Evolutionary conservation across 2,888 invertebrate species (phyloP).

Genomic region (Ormyrus rosae): DNA sequence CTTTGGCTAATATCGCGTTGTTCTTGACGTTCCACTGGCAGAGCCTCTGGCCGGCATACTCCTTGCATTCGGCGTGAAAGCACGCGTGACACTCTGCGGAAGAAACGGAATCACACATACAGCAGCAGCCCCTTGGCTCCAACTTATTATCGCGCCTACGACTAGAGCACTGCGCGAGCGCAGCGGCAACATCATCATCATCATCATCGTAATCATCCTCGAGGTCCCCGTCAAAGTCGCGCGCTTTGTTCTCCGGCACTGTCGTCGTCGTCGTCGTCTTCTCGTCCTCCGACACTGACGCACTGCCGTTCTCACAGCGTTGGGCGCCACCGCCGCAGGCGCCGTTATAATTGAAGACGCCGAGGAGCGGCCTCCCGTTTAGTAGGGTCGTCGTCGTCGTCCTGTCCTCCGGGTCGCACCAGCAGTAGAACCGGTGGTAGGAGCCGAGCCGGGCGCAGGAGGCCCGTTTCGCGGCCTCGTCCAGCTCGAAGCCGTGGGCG

Average conservation of each 20-base stretch:
- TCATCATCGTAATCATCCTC: background rate
- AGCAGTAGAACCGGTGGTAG: conserved; percentile 73
- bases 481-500: background rate
- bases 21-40: conserved; percentile 74
- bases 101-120: conserved; percentile 80
- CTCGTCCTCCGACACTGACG: background rate
- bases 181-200: conserved; percentile 25
- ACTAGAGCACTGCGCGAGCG: background rate
- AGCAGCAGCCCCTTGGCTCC: conserved; percentile 76
- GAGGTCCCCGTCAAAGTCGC: conserved; percentile 15
- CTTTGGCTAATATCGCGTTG: conserved; percentile 69
- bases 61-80: conserved; percentile 80
- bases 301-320: background rate
- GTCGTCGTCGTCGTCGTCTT: conserved; percentile 23
- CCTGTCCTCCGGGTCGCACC: conserved; percentile 63
- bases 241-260: conserved; percentile 33
- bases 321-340: background rate
- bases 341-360: conserved; percentile 45
- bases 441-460: conserved; percentile 71
- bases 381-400: conserved; percentile 15
- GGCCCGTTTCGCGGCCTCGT: background rate
- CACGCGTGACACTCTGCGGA: conserved; percentile 82
- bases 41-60: conserved; percentile 71
- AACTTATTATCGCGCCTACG: no score
- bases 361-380: conserved; percentile 12